Evolutionary conservation across 1,140 invertebrate species (phyloP), one percentile per base, ranked within the genome.

Genomic region (Scaptomyza graminum): DNA sequence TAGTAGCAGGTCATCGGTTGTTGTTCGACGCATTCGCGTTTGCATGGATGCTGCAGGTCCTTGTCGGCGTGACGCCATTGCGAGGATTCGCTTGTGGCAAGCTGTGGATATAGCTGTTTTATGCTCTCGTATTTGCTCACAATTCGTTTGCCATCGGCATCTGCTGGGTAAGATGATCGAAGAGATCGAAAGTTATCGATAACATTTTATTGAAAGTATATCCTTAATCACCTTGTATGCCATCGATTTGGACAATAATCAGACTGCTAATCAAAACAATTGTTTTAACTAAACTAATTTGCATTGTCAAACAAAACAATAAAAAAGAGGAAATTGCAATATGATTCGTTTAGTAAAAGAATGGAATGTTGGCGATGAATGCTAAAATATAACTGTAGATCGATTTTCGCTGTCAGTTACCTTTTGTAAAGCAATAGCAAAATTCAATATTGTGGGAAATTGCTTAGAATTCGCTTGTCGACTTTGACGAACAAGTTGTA

Each of bases 1-100:
- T 91, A 91, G 44, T 91, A 91, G 49, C 90, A 91, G n/a, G 78
- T 90, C 90, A 90, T 91, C 0, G 80, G 74, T 47, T 83, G 75
- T 18, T 90, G 62, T 4, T 79, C 72, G 16, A 61, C 62, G 12
- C 90, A 91, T 22, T 85, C 76, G 1, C 90, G 83, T 31, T 70
- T 78, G 55, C 90, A 91, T 4, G 90, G 90, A 72, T 91, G 90
- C 22, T 65, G 59, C 62, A 52, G 68, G 16, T 81, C 74, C 57
- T 89, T 80, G 5, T 79, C 85, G 0, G 74, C 85, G 13, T 64
- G 61, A 3, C 89, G 89, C 89, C 84, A 90, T 31, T 79, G 68
- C 15, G 78, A 74, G 28, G 81, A 71, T 8, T 90, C 84, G 9
- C 64, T 52, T 8, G 57, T 28, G 1, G 72, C 18, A 18, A 83